A percentile compares a stretch with the other conserved stretches of the same genome.
Evolutionary conservation across 2,888 invertebrate species (phyloP).

Genomic region (Tenthredo mesomela): DNA sequence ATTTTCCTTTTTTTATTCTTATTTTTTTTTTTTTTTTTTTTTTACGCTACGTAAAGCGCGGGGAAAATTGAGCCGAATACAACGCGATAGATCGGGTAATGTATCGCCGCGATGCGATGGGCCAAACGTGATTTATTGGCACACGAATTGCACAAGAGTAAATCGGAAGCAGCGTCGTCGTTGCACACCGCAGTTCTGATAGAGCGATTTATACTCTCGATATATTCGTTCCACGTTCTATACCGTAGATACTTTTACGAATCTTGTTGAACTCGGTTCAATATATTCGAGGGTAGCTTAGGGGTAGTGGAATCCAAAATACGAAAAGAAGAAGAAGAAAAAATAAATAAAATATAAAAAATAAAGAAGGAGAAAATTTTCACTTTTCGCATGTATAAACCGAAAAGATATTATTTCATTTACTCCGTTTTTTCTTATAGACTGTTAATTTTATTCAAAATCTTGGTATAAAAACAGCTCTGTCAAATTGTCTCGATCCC

Average conservation of each 20-base stretch:
- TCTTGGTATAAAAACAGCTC: neutral
- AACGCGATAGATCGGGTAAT: slow-evolving; percentile 26
- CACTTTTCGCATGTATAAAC: neutral
- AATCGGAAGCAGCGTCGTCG: neutral
- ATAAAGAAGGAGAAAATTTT: neutral
- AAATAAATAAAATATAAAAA: neutral
- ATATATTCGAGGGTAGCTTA: neutral
- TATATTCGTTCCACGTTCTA: slow-evolving; percentile 1
- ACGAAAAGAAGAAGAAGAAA: neutral
- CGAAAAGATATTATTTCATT: neutral
- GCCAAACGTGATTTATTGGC: slow-evolving; percentile 39
- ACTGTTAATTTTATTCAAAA: neutral
- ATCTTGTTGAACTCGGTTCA: slow-evolving; percentile 10
- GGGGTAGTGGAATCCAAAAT: neutral
- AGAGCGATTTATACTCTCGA: slow-evolving; percentile 23
- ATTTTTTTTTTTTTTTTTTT: neutral
- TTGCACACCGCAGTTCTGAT: slow-evolving; percentile 31
- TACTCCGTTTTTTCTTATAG: too few species aligned
- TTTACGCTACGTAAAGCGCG: neutral
- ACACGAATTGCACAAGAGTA: slow-evolving; percentile 23
- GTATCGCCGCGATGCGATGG: slow-evolving; percentile 27
- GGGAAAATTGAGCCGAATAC: neutral
- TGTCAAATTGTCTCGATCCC: neutral
- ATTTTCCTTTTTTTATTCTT: neutral
- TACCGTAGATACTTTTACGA: neutral